These are phyloP conservation scores for Venustaconcha ellipsiformis DNA, from an alignment of 1,140 invertebrate species.

Conservation along the genomic window DNA sequence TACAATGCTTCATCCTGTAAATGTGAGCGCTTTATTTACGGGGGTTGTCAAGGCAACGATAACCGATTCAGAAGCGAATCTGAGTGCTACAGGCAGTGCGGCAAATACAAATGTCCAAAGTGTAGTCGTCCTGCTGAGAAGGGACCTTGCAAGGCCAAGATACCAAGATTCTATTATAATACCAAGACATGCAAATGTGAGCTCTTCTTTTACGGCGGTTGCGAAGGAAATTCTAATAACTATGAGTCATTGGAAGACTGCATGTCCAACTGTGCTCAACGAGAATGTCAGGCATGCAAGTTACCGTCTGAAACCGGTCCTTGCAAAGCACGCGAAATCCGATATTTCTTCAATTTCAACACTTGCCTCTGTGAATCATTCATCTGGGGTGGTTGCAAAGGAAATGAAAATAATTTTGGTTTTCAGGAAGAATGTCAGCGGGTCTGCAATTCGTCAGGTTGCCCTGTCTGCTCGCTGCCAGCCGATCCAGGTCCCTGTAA, in stretches of 20 bases:
- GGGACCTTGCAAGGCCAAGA: constrained; percentile 74
- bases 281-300: background rate
- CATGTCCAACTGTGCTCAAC: constrained; percentile 55
- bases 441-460: too few species aligned
- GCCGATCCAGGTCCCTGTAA: constrained; percentile 30
- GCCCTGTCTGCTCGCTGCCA: constrained; percentile 32
- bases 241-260: constrained; percentile 52
- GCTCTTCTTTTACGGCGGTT: constrained; percentile 65
- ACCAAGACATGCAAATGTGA: constrained; percentile 39
- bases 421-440: constrained; percentile 36
- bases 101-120: constrained; percentile 5
- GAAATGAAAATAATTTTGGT: constrained; percentile 67
- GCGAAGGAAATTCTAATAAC: constrained; percentile 66
- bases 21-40: constrained; percentile 48
- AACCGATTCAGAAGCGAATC: constrained; percentile 20
- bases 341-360: constrained; percentile 65
- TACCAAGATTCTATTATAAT: constrained; percentile 76
- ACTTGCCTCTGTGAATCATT: constrained; percentile 65
- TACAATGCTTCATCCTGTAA: constrained; percentile 54
- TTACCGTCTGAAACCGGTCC: constrained; percentile 38
- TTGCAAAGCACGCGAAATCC: constrained; percentile 48
- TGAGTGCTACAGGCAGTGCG: constrained; percentile 26
- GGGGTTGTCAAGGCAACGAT: constrained; percentile 9
- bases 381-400: constrained; percentile 63
- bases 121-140: constrained; percentile 56